These are phyloP conservation scores for Aleiodes leptofemur DNA, from an alignment of 2,888 invertebrate genomes.

Conservation along the genomic window DNA sequence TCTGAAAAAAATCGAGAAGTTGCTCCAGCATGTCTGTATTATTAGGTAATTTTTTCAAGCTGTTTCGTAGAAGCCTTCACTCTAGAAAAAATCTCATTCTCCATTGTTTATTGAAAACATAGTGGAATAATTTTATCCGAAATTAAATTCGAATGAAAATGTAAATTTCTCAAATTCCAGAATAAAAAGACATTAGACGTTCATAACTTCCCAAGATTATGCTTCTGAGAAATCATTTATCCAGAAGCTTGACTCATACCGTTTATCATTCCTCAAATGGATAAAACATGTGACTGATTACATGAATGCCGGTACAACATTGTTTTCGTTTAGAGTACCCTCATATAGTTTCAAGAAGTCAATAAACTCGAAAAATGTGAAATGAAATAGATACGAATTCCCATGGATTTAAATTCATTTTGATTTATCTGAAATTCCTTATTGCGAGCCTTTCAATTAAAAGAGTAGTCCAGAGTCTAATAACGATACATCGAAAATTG, in stretches of 20 bases:
- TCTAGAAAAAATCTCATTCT: too few species aligned
- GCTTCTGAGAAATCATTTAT: conserved; percentile 19
- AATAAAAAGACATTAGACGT: too few species aligned
- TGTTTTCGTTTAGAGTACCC: conserved; percentile 27
- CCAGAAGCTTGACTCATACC: conserved; percentile 15
- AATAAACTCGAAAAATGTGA: conserved; percentile 5
- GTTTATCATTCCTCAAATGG: conserved; percentile 35
- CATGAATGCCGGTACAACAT: conserved; percentile 40
- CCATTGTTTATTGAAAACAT: too few species aligned
- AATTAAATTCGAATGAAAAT: too few species aligned
- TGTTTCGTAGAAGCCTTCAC: too few species aligned
- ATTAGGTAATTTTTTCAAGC: too few species aligned
- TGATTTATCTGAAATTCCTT: too few species aligned
- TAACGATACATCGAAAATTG: conserved; percentile 18
- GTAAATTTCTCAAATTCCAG: too few species aligned
- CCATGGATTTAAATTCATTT: background rate
- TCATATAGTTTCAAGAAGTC: conserved; percentile 32
- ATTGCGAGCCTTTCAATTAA: background rate
- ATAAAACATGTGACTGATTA: conserved; percentile 51
- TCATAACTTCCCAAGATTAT: background rate
- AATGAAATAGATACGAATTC: conserved; percentile 16
- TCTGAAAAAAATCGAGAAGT: too few species aligned
- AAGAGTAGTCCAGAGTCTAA: background rate
- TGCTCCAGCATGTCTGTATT: too few species aligned
- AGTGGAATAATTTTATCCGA: too few species aligned